phyloP scores from a whole-genome alignment of 1,140 invertebrate species.

The Drosophila tsacasi region DNA sequence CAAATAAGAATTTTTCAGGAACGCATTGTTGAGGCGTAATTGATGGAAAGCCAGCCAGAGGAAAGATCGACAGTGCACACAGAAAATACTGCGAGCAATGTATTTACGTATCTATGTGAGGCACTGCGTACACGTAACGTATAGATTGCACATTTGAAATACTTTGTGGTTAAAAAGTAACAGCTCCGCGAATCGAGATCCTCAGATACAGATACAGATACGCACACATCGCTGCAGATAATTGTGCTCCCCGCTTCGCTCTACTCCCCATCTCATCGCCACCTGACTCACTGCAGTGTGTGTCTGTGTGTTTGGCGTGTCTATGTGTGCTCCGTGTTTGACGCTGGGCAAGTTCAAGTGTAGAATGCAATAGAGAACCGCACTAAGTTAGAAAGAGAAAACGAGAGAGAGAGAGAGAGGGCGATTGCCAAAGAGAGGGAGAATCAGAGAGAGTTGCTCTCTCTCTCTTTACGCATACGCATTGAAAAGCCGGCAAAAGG shows the following conservation, averaged over 20 bases:
- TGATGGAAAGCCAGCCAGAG: slow-evolving; percentile 56
- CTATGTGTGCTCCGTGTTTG: slow-evolving; percentile 59
- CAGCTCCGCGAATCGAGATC: slow-evolving; percentile 51
- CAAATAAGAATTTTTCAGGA: slow-evolving; percentile 4
- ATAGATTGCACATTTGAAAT: slow-evolving; percentile 83
- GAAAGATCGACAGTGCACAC: slow-evolving; percentile 52
- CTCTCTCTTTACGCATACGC: slow-evolving; percentile 70
- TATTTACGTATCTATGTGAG: slow-evolving; percentile 12
- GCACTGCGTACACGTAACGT: slow-evolving; percentile 28
- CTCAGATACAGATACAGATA: slow-evolving; percentile 57
- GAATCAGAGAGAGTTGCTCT: background rate
- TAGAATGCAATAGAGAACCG: slow-evolving; percentile 79
- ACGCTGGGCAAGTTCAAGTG: slow-evolving; percentile 80
- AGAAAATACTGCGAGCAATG: slow-evolving; percentile 14
- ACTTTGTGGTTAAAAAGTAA: slow-evolving; percentile 83
- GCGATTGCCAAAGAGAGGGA: background rate
- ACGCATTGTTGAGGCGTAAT: slow-evolving; percentile 57
- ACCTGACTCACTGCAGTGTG: slow-evolving; percentile 22
- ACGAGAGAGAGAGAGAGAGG: slow-evolving; percentile 23
- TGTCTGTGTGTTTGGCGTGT: slow-evolving; percentile 19
- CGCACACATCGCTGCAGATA: slow-evolving; percentile 60
- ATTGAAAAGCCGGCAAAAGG: slow-evolving; percentile 78
- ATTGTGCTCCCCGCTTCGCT: slow-evolving; percentile 46
- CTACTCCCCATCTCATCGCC: background rate
- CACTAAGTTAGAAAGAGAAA: slow-evolving; percentile 36